Evolutionary conservation across 2,797 vertebrate genomes (phyloP).

Genomic region (Anomalospiza imberbis): DNA sequence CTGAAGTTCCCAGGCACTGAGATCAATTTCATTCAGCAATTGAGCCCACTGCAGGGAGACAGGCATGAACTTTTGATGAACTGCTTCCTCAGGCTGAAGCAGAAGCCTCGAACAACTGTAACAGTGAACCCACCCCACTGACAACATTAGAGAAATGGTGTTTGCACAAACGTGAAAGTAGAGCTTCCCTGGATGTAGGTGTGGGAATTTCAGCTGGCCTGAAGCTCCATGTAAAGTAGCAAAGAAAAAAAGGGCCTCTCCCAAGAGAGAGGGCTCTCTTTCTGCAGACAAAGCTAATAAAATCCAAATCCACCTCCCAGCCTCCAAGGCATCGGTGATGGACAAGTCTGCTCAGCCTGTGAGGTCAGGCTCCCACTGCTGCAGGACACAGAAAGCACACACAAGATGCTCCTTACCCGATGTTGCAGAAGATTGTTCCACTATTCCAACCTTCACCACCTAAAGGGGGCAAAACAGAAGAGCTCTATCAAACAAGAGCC

Average conservation of each 20-base stretch:
- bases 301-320: not conserved
- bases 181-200: not conserved
- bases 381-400: not conserved
- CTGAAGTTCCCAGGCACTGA: not conserved
- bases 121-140: not conserved
- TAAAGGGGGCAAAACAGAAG: slow-evolving; percentile 47
- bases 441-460: slow-evolving; percentile 96
- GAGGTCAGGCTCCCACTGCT: not conserved
- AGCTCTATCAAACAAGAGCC: not conserved
- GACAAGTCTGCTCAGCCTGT: not conserved
- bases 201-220: not conserved
- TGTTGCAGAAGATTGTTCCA: slow-evolving; percentile 90
- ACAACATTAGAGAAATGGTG: not conserved
- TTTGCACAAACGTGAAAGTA: not conserved
- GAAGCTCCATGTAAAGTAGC: not conserved
- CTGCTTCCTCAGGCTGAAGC: not conserved
- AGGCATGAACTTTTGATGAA: not conserved
- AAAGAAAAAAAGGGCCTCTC: not conserved
- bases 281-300: not conserved
- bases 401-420: slow-evolving; percentile 78
- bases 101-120: not conserved
- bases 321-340: not conserved
- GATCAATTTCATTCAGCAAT: not conserved
- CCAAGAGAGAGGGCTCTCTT: not conserved
- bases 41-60: not conserved